Percentiles rank a stretch among this genome's conserved stretches.
Evolutionary conservation across 2,113 vertebrate species (phyloP).

Genomic region (Neodon shergylaensis): DNA sequence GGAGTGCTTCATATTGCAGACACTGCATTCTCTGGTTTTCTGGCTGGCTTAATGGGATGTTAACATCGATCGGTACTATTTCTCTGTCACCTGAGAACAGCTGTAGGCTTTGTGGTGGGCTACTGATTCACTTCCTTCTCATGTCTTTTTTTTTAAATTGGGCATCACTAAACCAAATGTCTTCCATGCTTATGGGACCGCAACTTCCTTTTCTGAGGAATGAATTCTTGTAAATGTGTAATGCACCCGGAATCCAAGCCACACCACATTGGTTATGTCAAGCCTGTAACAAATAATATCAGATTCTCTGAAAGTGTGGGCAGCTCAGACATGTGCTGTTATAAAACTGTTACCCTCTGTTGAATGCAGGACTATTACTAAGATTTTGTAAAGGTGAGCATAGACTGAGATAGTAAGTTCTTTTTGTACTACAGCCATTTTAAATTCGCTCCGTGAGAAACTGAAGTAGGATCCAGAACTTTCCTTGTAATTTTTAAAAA

Average conservation of each 20-base stretch:
- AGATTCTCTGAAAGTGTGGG: background rate
- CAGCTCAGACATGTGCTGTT: background rate
- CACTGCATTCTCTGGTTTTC: constrained; percentile 53
- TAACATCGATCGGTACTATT: constrained; percentile 70
- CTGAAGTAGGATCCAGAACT: background rate
- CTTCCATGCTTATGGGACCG: constrained; percentile 55
- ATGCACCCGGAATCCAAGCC: constrained; percentile 62
- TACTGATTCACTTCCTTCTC: constrained; percentile 52
- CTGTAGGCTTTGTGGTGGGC: constrained; percentile 61
- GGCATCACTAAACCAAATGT: constrained; percentile 48
- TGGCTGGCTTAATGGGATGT: constrained; percentile 71
- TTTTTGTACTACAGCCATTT: background rate
- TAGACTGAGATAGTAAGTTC: background rate
- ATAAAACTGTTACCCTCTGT: background rate
- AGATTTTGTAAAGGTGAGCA: background rate
- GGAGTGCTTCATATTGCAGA: constrained; percentile 61
- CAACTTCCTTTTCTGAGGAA: constrained; percentile 67
- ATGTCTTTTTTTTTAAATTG: constrained; percentile 17
- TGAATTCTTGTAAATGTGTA: constrained; percentile 72
- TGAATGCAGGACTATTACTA: background rate
- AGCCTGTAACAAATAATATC: background rate
- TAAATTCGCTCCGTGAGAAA: background rate
- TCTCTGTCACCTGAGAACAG: constrained; percentile 69
- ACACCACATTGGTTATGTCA: background rate
- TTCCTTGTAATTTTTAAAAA: background rate